These are phyloP conservation scores for Aphelocoma californica DNA, from an alignment of 2,797 vertebrate species.

Conservation along the genomic window DNA sequence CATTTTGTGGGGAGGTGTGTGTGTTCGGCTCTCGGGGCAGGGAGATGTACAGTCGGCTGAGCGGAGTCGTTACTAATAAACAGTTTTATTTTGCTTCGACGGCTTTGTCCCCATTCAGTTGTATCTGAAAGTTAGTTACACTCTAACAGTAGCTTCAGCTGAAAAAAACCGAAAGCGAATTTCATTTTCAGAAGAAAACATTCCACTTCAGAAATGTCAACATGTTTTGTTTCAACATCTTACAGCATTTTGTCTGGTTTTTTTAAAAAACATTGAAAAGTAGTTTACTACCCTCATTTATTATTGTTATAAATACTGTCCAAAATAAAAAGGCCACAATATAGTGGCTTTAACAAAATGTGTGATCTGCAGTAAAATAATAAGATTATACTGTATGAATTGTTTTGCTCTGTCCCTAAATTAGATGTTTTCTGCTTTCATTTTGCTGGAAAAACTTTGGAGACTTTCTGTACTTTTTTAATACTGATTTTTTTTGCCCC, in stretches of 20 bases:
- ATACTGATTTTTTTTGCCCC: rapidly evolving
- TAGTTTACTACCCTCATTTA: not conserved
- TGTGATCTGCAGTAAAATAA: not conserved
- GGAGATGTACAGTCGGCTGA: no score
- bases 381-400: not conserved
- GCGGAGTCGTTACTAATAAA: not conserved
- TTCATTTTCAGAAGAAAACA: not conserved
- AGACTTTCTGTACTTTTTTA: not conserved
- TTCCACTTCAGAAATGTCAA: not conserved
- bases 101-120: not conserved
- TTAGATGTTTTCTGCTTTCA: not conserved
- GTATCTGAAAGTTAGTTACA: not conserved
- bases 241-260: not conserved
- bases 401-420: not conserved
- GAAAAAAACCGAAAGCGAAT: not conserved
- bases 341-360: not conserved
- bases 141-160: not conserved
- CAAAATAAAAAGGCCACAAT: not conserved
- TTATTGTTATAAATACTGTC: not conserved
- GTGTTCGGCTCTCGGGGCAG: not conserved
- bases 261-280: not conserved
- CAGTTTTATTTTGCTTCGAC: not conserved
- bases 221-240: not conserved
- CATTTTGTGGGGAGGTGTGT: not conserved
- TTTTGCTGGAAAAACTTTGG: not conserved